Percentiles rank a stretch among this genome's conserved stretches.
These are phyloP conservation scores for Paramisgurnus dabryanus DNA, from an alignment of 2,113 vertebrate genomes.

Conservation along the genomic window DNA sequence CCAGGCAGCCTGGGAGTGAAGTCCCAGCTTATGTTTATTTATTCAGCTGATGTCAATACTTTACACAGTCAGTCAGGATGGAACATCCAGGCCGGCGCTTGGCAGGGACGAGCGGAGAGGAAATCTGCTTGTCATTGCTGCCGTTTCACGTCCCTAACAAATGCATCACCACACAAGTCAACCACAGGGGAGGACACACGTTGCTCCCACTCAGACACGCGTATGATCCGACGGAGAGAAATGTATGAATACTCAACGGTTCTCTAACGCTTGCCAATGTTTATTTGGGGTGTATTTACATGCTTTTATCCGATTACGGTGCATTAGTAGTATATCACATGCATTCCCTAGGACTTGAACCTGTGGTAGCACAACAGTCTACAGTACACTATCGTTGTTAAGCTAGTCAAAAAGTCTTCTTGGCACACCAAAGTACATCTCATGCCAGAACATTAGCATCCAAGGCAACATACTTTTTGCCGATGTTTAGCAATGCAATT, in stretches of 20 bases:
- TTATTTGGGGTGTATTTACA: background rate
- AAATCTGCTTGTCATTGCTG: conserved; percentile 36
- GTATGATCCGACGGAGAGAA: background rate
- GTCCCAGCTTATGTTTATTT: conserved; percentile 54
- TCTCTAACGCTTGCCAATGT: background rate
- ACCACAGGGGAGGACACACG: conserved; percentile 34
- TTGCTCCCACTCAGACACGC: conserved; percentile 28
- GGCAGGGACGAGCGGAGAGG: conserved; percentile 7
- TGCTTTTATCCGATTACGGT: background rate
- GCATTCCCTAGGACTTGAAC: too few species aligned
- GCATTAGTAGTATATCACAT: too few species aligned
- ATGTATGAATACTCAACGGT: background rate
- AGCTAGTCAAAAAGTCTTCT: too few species aligned
- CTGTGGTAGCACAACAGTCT: too few species aligned
- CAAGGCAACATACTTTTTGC: too few species aligned
- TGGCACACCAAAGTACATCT: too few species aligned
- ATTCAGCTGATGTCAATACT: conserved; percentile 57
- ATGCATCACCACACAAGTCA: conserved; percentile 40
- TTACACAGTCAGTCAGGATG: conserved; percentile 40
- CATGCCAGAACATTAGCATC: too few species aligned
- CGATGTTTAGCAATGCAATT: too few species aligned
- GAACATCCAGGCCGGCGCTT: conserved; percentile 4
- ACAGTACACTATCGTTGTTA: too few species aligned
- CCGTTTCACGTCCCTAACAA: conserved; percentile 31
- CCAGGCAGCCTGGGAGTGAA: conserved; percentile 33